phyloP scores from a whole-genome alignment of 2,797 vertebrate genomes.

The Galago senegalensis region DNA sequence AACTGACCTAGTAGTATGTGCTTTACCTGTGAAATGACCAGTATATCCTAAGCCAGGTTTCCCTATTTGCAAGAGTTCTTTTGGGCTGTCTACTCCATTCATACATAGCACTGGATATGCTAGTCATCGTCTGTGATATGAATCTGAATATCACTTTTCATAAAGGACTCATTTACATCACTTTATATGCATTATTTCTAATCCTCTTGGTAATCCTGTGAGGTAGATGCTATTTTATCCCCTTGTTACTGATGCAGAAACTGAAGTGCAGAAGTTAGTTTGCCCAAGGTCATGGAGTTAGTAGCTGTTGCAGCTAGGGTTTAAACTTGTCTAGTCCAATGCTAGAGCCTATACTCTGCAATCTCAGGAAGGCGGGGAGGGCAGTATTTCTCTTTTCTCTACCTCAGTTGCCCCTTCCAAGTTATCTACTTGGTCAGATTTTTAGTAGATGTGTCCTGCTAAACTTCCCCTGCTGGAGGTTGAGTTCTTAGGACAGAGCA shows the following conservation, averaged over 20 bases:
- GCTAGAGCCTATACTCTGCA: not conserved
- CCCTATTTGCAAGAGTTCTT: not conserved
- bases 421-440: not conserved
- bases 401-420: not conserved
- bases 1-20: not conserved
- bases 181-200: not conserved
- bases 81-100: not conserved
- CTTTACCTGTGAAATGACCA: not conserved
- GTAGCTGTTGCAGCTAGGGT: not conserved
- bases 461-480: not conserved
- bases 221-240: not conserved
- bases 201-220: not conserved
- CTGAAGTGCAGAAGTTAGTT: constrained; percentile 36
- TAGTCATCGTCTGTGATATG: not conserved
- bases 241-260: not conserved
- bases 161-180: not conserved
- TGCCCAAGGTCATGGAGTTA: not conserved
- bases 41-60: not conserved
- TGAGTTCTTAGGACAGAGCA: constrained; percentile 10
- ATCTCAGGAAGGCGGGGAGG: not conserved
- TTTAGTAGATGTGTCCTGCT: not conserved
- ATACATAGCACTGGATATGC: not conserved
- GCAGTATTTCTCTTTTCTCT: constrained; percentile 23
- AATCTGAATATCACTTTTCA: constrained; percentile 29
- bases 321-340: not conserved